phyloP scores from a whole-genome alignment of 1,140 invertebrate genomes.

The Triops longicaudatus region DNA sequence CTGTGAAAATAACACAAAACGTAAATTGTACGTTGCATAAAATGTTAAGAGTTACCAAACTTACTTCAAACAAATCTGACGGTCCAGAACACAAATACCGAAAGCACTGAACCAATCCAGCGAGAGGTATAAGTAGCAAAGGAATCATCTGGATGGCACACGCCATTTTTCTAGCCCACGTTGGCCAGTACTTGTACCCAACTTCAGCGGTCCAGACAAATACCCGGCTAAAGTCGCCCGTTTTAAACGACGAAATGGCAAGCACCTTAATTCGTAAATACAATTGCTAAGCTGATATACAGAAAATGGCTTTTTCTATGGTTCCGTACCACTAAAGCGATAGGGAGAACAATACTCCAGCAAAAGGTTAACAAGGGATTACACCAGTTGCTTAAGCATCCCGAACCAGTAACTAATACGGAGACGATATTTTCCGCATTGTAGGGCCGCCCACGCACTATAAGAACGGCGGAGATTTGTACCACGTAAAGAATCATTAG shows the following conservation, averaged over 20 bases:
- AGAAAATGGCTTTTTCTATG: background rate
- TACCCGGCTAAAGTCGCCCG: slow-evolving; percentile 59
- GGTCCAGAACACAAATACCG: slow-evolving; percentile 70
- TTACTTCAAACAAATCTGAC: slow-evolving; percentile 77
- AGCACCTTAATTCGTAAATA: slow-evolving; percentile 48
- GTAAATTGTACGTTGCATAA: background rate
- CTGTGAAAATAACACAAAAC: slow-evolving; percentile 42
- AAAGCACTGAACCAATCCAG: slow-evolving; percentile 70
- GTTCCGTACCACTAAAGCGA: slow-evolving; percentile 47
- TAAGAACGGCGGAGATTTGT: slow-evolving; percentile 66
- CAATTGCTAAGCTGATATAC: background rate
- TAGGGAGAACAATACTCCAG: slow-evolving; percentile 77
- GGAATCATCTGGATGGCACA: slow-evolving; percentile 66
- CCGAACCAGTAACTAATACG: slow-evolving; percentile 44
- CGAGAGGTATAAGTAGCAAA: slow-evolving; percentile 62
- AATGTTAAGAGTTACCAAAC: slow-evolving; percentile 34
- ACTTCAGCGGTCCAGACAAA: slow-evolving; percentile 55
- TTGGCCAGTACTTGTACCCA: slow-evolving; percentile 58
- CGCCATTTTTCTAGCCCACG: slow-evolving; percentile 66
- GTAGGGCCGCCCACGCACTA: slow-evolving; percentile 72
- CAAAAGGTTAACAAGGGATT: slow-evolving; percentile 68
- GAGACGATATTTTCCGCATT: slow-evolving; percentile 70
- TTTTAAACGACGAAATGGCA: slow-evolving; percentile 66
- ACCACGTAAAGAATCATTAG: slow-evolving; percentile 67
- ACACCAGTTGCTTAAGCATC: slow-evolving; percentile 34